A percentile compares a stretch with the other conserved stretches of the same genome.
Evolutionary conservation across 2,797 vertebrate genomes (phyloP).

Genomic region (Acomys russatus): DNA sequence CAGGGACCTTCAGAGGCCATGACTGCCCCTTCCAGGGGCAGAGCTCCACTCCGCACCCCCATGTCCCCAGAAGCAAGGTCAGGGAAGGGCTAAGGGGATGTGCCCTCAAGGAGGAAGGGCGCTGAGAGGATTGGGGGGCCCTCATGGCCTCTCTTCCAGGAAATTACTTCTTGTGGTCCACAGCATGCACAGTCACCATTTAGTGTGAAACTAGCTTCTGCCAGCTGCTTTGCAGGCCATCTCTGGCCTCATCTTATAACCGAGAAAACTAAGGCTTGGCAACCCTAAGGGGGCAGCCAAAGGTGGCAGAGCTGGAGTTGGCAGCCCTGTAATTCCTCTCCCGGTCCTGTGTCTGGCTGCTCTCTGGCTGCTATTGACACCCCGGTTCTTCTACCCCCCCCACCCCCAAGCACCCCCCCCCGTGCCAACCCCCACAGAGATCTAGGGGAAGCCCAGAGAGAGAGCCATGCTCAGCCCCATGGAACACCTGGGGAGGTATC

Average conservation of each 20-base stretch:
- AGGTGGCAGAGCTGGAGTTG: not conserved
- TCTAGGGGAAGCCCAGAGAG: not conserved
- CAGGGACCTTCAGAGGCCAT: not conserved
- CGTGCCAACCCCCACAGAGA: too few species aligned
- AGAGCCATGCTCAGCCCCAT: not conserved
- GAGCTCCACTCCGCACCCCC: too few species aligned
- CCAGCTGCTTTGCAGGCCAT: not conserved
- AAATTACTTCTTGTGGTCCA: slow-evolving; percentile 16
- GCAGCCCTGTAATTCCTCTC: slow-evolving; percentile 8
- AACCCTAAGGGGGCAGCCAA: not conserved
- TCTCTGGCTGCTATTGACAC: not conserved
- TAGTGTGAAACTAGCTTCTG: not conserved
- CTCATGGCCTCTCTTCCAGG: not conserved
- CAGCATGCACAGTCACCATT: not conserved
- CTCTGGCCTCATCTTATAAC: not conserved
- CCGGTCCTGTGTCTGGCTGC: not conserved
- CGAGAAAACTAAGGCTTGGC: not conserved
- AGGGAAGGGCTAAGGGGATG: not conserved
- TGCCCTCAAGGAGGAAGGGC: not conserved
- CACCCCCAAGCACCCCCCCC: too few species aligned
- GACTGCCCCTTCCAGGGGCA: not conserved
- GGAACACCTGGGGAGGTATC: too few species aligned
- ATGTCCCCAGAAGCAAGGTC: slow-evolving; percentile 28
- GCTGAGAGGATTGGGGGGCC: not conserved
- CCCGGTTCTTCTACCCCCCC: not conserved